phyloP scores from a whole-genome alignment of 2,113 vertebrate species.

The Patagioenas fasciata region DNA sequence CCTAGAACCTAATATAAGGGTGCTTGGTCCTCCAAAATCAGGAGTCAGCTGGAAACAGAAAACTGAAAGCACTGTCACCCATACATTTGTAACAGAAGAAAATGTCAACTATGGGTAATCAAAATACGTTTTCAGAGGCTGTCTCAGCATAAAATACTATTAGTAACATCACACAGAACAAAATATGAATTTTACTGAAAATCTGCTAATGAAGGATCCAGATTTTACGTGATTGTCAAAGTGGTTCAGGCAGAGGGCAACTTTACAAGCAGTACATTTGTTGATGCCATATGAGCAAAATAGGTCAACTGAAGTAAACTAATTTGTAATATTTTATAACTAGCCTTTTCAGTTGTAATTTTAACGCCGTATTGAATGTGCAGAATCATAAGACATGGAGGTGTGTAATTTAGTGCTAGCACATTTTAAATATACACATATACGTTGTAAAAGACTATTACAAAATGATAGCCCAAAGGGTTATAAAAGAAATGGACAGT shows the following conservation, averaged over 20 bases:
- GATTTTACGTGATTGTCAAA: neutral
- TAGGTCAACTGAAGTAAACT: neutral
- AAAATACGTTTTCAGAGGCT: conserved; percentile 26
- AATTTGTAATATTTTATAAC: neutral
- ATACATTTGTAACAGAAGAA: neutral
- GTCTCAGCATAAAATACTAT: neutral
- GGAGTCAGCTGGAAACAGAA: neutral
- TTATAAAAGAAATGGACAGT: neutral
- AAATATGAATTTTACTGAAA: neutral
- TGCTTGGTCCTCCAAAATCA: neutral
- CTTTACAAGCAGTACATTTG: neutral
- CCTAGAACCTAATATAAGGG: neutral
- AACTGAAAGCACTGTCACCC: neutral
- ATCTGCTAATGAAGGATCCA: neutral
- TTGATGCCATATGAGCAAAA: neutral
- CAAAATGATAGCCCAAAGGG: neutral
- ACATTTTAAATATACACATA: conserved; percentile 28
- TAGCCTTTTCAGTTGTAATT: conserved; percentile 23
- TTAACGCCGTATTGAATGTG: conserved; percentile 19
- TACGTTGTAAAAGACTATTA: conserved; percentile 21
- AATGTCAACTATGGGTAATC: neutral
- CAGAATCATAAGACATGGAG: neutral
- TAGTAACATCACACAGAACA: neutral
- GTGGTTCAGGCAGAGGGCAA: accelerated
- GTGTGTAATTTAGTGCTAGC: neutral